Conservation (phyloP, 2,113 vertebrate species). For the Melanerpes formicivorus region DNA sequence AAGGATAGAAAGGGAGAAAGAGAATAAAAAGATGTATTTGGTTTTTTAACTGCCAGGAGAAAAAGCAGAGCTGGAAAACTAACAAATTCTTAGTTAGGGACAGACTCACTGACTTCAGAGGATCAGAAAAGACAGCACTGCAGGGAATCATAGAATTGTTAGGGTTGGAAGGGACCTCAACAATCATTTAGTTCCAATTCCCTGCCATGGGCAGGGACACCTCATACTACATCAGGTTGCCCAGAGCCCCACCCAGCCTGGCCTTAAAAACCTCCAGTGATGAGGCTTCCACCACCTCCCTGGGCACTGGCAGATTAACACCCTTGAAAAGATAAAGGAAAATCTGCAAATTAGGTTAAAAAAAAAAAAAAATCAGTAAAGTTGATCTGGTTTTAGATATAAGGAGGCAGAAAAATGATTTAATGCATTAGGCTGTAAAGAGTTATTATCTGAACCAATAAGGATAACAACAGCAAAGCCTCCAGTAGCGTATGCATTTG, state of each 20-base stretch:
- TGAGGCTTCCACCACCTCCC: no score
- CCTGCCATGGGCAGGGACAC: no score
- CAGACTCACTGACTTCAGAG: neutral
- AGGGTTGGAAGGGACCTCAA: no score
- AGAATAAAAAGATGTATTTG: neutral
- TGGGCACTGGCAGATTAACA: neutral
- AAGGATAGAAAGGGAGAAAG: neutral
- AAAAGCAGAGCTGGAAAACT: neutral
- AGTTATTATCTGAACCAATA: neutral
- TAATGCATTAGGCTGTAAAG: neutral
- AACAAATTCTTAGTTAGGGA: neutral
- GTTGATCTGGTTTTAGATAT: neutral
- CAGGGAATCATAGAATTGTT: no score
- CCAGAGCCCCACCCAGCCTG: no score
- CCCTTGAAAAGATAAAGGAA: neutral
- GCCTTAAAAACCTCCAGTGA: no score
- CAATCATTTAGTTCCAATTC: no score
- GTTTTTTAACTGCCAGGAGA: neutral
- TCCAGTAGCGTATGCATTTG: neutral
- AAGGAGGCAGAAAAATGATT: neutral
- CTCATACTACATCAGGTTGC: no score
- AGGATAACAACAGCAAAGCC: neutral
- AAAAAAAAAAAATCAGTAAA: neutral
- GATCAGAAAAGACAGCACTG: neutral
- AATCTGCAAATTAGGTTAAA: neutral